These are phyloP conservation scores for Anabas testudineus DNA, from an alignment of 2,797 vertebrate species.

Conservation along the genomic window DNA sequence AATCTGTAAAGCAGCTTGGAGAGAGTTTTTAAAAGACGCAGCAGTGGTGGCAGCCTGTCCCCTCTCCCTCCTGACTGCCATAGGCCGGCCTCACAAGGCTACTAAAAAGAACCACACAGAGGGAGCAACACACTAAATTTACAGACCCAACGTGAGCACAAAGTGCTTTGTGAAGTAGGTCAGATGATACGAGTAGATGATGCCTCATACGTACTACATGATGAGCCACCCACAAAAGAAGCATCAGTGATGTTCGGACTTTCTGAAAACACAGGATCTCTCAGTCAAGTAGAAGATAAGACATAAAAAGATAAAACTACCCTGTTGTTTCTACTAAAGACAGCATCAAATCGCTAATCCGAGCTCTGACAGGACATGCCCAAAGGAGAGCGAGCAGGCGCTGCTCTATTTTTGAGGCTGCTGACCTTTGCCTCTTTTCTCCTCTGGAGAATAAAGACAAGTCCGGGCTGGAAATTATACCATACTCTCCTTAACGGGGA, in stretches of 20 bases:
- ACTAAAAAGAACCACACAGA: slow-evolving; percentile 24
- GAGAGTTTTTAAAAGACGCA: slow-evolving; percentile 77
- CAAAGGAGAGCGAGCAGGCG: not conserved
- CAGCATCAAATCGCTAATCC: slow-evolving; percentile 7
- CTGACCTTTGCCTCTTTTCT: slow-evolving; percentile 17
- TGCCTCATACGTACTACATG: not conserved
- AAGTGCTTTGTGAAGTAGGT: slow-evolving; percentile 48
- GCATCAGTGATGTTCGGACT: not conserved
- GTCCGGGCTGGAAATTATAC: slow-evolving; percentile 13
- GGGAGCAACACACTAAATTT: slow-evolving; percentile 30
- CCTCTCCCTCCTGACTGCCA: slow-evolving; percentile 52
- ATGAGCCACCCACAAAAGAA: slow-evolving; percentile 6
- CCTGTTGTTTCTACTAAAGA: slow-evolving; percentile 1
- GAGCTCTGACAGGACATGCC: not conserved
- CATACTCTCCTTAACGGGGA: not conserved
- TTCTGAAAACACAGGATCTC: slow-evolving; percentile 6
- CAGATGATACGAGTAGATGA: slow-evolving; percentile 24
- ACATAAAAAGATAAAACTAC: not conserved
- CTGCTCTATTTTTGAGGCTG: slow-evolving; percentile 29
- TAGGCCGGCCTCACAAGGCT: slow-evolving; percentile 19
- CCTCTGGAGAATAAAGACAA: slow-evolving; percentile 21
- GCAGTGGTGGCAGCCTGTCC: slow-evolving; percentile 74
- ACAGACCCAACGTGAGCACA: slow-evolving; percentile 3
- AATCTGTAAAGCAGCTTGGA: slow-evolving; percentile 86
- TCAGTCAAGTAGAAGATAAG: slow-evolving; percentile 1